Conservation (phyloP, 2,797 vertebrate species). For the Sparidentex hasta region DNA sequence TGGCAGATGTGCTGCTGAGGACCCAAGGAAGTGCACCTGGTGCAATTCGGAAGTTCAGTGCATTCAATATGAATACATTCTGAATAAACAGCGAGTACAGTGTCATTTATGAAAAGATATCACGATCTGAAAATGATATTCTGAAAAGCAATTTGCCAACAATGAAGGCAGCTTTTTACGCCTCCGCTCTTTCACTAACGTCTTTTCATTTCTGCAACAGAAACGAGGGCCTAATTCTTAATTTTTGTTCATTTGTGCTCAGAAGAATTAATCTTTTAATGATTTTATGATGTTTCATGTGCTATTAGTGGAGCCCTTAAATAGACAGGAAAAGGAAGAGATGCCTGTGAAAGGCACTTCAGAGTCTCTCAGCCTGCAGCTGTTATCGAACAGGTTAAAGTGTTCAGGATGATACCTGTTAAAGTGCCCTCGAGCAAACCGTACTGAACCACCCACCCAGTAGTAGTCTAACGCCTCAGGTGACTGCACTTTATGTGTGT, state of each 20-base stretch:
- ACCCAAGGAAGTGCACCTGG: no score
- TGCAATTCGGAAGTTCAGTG: no score
- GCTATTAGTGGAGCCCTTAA: conserved; percentile 1
- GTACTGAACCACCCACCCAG: conserved; percentile 19
- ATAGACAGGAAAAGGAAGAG: not conserved
- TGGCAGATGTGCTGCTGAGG: no score
- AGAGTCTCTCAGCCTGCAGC: conserved; percentile 16
- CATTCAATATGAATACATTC: no score
- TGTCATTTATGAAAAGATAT: not conserved
- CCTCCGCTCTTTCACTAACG: not conserved
- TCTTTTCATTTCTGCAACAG: not conserved
- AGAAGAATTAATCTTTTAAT: conserved; percentile 1
- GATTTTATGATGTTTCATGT: not conserved
- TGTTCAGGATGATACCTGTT: not conserved
- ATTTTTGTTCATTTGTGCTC: conserved; percentile 10
- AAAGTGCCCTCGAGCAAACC: conserved; percentile 36
- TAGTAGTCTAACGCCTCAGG: conserved; percentile 25
- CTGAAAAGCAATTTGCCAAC: not conserved
- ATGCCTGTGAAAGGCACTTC: conserved; percentile 6
- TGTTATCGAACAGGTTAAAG: conserved; percentile 13
- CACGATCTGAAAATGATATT: not conserved
- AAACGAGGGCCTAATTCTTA: not conserved
- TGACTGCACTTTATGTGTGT: conserved; percentile 8
- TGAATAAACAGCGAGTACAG: not conserved
- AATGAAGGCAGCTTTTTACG: not conserved